phyloP scores from a whole-genome alignment of 2,113 vertebrate species.

The Muntiacus reevesi region DNA sequence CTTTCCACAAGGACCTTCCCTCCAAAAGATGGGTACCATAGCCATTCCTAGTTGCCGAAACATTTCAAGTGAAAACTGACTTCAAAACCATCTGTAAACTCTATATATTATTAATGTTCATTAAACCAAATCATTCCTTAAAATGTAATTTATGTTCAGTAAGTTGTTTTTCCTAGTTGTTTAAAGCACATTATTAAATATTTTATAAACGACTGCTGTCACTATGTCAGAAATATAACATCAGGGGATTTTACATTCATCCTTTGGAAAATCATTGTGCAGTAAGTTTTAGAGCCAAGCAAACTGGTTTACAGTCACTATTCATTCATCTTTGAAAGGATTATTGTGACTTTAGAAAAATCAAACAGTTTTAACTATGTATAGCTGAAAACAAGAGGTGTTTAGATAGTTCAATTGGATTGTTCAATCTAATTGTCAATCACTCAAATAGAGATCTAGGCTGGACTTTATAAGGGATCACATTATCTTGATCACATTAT shows the following conservation, averaged over 20 bases:
- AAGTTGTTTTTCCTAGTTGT: slow-evolving; percentile 19
- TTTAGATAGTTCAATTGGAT: not conserved
- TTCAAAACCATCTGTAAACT: not conserved
- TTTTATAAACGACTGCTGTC: slow-evolving; percentile 22
- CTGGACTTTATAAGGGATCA: not conserved
- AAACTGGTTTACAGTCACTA: not conserved
- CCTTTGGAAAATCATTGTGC: not conserved
- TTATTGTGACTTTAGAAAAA: slow-evolving; percentile 6
- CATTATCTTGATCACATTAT: not conserved
- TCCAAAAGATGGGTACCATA: not conserved
- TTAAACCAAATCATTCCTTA: slow-evolving; percentile 43
- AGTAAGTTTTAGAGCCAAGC: not conserved
- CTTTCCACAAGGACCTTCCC: not conserved
- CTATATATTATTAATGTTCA: slow-evolving; percentile 29
- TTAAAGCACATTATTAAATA: slow-evolving; percentile 38
- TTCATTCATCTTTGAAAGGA: slow-evolving; percentile 13
- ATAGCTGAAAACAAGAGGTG: not conserved
- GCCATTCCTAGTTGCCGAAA: not conserved
- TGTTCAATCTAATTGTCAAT: not conserved
- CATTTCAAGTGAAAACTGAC: not conserved
- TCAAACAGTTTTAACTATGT: not conserved
- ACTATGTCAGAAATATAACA: slow-evolving; percentile 41
- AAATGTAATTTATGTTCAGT: not conserved
- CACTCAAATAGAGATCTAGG: not conserved
- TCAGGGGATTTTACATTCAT: not conserved